These are phyloP conservation scores for Palythoa grandiflora DNA, from an alignment of 92 coral and sea anemone species.

Conservation along the genomic window DNA sequence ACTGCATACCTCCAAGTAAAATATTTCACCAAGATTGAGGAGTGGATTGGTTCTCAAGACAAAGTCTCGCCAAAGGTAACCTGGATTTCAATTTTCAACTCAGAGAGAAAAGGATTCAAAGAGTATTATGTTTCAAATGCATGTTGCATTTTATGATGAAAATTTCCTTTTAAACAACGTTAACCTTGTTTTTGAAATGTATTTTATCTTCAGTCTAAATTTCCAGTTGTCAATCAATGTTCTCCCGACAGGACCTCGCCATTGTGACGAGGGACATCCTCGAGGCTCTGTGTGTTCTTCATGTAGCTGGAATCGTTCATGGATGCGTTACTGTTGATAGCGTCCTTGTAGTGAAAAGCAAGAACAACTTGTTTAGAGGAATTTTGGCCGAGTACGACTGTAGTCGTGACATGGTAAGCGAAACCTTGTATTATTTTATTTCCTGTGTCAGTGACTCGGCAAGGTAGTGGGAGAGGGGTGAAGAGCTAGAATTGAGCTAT, in stretches of 20 bases:
- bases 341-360: constrained; percentile 35
- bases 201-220: neutral
- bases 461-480: no score
- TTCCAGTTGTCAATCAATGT: neutral
- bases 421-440: neutral
- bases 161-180: no score
- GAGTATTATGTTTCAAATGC: no score
- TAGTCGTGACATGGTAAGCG: constrained; percentile 34
- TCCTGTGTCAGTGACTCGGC: no score
- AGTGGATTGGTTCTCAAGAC: constrained; percentile 21
- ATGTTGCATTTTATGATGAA: no score
- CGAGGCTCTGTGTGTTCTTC: constrained; percentile 41
- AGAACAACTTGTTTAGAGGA: constrained; percentile 32
- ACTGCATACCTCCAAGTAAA: constrained; percentile 24
- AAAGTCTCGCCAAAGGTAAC: constrained; percentile 37
- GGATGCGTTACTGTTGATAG: constrained; percentile 29
- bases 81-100: neutral
- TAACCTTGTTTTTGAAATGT: neutral
- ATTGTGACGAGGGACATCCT: constrained; percentile 45
- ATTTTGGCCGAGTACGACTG: constrained; percentile 38
- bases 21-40: constrained; percentile 4
- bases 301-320: constrained; percentile 45
- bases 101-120: no score
- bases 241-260: constrained; percentile 14
- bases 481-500: no score